Evolutionary conservation across 2,797 vertebrate genomes (phyloP).

Genomic region (Lagorchestes hirsutus): DNA sequence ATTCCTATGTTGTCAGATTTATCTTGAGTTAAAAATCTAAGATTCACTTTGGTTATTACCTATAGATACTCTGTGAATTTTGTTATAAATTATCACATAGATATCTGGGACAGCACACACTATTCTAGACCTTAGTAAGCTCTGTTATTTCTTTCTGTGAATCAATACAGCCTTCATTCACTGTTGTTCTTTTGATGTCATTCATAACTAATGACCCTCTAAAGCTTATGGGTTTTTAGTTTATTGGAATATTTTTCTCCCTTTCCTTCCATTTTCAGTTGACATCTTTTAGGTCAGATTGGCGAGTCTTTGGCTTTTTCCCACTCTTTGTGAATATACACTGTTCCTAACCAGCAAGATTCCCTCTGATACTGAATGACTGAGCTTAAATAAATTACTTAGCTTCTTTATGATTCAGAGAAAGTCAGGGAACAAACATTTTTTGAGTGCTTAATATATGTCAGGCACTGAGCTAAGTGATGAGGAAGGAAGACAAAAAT

Average conservation of each 20-base stretch:
- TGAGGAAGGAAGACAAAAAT: background rate
- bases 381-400: background rate
- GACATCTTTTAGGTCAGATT: background rate
- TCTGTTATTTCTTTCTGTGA: background rate
- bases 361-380: background rate
- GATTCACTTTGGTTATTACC: background rate
- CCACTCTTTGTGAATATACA: background rate
- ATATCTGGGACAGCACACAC: background rate
- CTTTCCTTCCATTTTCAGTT: background rate
- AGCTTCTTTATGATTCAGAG: background rate
- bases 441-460: background rate
- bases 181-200: background rate
- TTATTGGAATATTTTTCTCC: background rate
- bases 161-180: background rate
- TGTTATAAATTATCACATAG: background rate
- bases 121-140: background rate
- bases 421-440: slow-evolving; percentile 6
- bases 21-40: background rate
- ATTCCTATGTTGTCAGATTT: background rate
- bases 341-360: background rate
- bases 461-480: rapidly evolving
- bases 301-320: background rate
- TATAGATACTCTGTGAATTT: background rate
- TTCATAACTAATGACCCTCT: background rate
- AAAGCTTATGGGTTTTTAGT: background rate